phyloP scores from a whole-genome alignment of 2,113 vertebrate genomes.

The Acanthisitta chloris region DNA sequence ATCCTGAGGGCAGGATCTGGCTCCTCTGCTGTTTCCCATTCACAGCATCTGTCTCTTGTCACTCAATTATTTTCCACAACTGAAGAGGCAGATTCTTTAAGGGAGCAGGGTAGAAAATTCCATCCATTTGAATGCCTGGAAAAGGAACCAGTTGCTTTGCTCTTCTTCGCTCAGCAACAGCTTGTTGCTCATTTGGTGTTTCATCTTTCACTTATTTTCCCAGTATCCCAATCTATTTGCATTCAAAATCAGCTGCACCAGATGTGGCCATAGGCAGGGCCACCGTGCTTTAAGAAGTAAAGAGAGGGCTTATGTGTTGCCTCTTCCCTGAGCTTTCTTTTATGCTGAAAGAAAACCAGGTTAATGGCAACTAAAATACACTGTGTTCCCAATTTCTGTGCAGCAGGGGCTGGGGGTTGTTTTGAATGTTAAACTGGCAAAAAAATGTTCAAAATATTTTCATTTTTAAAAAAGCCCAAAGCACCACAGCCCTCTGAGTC shows the following conservation, averaged over 20 bases:
- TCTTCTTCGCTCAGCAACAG: not conserved
- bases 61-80: not conserved
- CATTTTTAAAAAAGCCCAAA: not conserved
- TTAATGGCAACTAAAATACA: not conserved
- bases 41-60: not conserved
- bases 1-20: not conserved
- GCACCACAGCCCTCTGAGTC: not conserved
- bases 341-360: not conserved
- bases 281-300: not conserved
- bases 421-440: not conserved
- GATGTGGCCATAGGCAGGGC: not conserved
- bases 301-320: not conserved
- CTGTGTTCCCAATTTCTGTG: not conserved
- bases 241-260: not conserved
- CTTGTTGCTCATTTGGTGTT: not conserved
- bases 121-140: not conserved
- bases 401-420: not conserved
- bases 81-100: not conserved
- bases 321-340: not conserved
- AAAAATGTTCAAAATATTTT: not conserved
- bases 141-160: not conserved
- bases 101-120: not conserved
- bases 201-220: not conserved
- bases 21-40: not conserved
- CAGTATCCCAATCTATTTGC: fast-evolving